phyloP scores from a whole-genome alignment of 2,888 invertebrate species.

The Caradrina kadenii region DNA sequence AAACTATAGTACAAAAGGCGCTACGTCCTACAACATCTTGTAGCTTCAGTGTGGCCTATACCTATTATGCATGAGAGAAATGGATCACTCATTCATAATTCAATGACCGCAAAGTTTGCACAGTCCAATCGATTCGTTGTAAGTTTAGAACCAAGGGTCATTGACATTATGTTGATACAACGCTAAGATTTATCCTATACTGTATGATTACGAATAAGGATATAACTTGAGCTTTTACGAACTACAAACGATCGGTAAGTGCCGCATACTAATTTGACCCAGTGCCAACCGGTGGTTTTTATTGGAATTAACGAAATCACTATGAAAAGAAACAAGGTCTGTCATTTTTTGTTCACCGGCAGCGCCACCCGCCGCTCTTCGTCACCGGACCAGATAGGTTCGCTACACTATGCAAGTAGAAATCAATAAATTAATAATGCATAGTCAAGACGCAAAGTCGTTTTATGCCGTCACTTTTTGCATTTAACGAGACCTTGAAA shows the following conservation, averaged over 20 bases:
- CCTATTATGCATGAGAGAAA: slow-evolving; percentile 35
- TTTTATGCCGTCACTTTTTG: neutral
- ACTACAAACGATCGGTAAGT: neutral
- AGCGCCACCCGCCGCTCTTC: no score
- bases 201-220: neutral
- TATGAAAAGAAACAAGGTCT: no score
- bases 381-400: no score
- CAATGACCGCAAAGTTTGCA: slow-evolving; percentile 45
- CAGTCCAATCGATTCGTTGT: slow-evolving; percentile 48
- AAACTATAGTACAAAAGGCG: no score
- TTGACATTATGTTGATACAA: slow-evolving; percentile 28
- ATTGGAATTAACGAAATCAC: no score
- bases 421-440: slow-evolving; percentile 5
- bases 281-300: no score
- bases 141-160: slow-evolving; percentile 36
- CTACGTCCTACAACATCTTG: neutral
- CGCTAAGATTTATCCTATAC: slow-evolving; percentile 15
- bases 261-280: no score
- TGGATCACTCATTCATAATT: slow-evolving; percentile 54
- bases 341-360: no score
- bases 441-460: neutral
- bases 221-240: neutral
- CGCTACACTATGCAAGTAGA: no score
- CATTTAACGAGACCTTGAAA: neutral
- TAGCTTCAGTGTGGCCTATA: neutral